Evolutionary conservation across 64 coral and sea anemone species (phyloP).

Genomic region (Montipora efflorescens): DNA sequence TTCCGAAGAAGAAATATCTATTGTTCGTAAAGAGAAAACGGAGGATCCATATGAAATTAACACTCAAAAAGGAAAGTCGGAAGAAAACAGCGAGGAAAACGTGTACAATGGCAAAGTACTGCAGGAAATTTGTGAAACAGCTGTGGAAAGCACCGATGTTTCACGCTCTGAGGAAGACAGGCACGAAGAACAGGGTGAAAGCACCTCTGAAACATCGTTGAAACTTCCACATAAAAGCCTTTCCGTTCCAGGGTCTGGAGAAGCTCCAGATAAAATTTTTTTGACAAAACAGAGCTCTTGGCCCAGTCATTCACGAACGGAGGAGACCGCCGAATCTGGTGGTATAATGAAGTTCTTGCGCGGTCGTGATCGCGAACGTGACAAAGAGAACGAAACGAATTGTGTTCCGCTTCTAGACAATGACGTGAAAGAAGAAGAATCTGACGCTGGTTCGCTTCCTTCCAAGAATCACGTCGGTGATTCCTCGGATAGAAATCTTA

Average conservation of each 20-base stretch:
- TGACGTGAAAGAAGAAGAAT: conserved; percentile 70
- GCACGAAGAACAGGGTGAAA: background rate
- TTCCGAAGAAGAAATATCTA: conserved; percentile 93
- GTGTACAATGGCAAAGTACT: background rate
- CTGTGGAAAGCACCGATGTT: background rate
- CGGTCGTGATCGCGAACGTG: conserved; percentile 40
- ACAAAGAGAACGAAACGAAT: conserved; percentile 43
- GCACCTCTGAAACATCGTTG: background rate
- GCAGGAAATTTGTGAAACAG: conserved; percentile 4
- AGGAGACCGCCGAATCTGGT: conserved; percentile 27
- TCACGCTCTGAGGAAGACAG: conserved; percentile 54
- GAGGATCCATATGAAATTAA: conserved; percentile 27
- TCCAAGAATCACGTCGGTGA: conserved; percentile 67
- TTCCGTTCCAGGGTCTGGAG: conserved; percentile 47
- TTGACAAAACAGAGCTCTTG: conserved; percentile 80
- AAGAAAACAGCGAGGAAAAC: background rate
- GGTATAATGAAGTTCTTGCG: conserved; percentile 69
- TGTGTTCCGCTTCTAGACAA: conserved; percentile 29
- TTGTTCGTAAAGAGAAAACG: conserved; percentile 77
- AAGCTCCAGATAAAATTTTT: conserved; percentile 8
- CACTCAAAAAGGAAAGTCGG: background rate
- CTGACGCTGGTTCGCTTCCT: conserved; percentile 77
- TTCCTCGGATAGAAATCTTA: conserved; percentile 5
- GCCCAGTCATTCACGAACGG: conserved; percentile 60
- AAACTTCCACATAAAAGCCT: conserved; percentile 17